Percentiles rank a stretch among this genome's conserved stretches.
phyloP scores from a whole-genome alignment of 2,797 vertebrate genomes.

The Spea hammondii region DNA sequence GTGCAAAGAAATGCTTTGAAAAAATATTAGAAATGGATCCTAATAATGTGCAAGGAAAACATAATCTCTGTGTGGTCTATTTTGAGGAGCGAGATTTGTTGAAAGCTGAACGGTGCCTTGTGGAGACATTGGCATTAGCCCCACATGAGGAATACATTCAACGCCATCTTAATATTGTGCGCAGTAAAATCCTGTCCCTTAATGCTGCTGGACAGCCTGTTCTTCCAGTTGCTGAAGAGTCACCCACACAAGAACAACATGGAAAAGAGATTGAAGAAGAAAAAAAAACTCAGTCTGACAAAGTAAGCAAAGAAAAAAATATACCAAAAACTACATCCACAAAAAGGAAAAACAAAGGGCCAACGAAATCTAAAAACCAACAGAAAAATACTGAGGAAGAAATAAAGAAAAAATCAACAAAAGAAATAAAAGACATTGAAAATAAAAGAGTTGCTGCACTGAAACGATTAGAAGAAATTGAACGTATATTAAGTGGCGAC shows the following conservation, averaged over 20 bases:
- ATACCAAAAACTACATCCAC: constrained; percentile 70
- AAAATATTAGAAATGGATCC: constrained; percentile 88
- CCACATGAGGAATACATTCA: constrained; percentile 94
- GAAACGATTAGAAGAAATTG: constrained; percentile 97
- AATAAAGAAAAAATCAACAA: constrained; percentile 81
- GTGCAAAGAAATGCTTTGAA: constrained; percentile 89
- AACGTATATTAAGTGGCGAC: constrained; percentile 94
- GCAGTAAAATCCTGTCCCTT: constrained; percentile 86
- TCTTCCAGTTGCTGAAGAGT: constrained; percentile 57
- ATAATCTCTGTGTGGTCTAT: constrained; percentile 96
- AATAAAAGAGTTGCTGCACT: constrained; percentile 93
- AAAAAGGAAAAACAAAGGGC: constrained; percentile 62
- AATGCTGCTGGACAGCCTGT: constrained; percentile 68
- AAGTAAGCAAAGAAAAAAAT: constrained; percentile 70
- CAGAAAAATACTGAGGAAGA: constrained; percentile 74
- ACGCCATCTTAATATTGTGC: constrained; percentile 89
- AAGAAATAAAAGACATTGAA: constrained; percentile 95
- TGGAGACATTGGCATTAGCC: constrained; percentile 87
- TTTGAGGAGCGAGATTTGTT: constrained; percentile 91
- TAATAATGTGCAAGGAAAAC: constrained; percentile 93
- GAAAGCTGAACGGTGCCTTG: constrained; percentile 85
- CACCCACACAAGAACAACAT: constrained; percentile 45
- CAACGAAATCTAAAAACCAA: constrained; percentile 67
- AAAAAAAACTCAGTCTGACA: constrained; percentile 62
- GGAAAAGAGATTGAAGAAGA: constrained; percentile 7